Conservation (phyloP, 2,888 invertebrate genomes). For the Zelleria hepariella region DNA sequence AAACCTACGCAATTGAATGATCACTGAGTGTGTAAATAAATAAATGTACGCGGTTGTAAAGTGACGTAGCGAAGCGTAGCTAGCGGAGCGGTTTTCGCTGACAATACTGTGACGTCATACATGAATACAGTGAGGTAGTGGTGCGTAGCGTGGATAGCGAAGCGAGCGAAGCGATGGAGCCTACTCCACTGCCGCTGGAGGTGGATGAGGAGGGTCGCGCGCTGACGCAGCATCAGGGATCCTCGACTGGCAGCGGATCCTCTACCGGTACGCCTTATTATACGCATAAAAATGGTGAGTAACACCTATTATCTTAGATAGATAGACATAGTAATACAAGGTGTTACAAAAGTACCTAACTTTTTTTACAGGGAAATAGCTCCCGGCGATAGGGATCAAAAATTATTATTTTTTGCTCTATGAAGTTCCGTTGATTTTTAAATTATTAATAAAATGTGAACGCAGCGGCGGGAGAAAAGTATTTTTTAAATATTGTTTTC, state of each 20-base stretch:
- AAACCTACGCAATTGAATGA: neutral
- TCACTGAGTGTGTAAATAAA: neutral
- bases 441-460: too few species aligned
- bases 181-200: constrained; percentile 42
- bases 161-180: constrained; percentile 35
- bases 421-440: too few species aligned
- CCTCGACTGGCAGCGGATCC: constrained; percentile 60
- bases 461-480: too few species aligned
- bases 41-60: neutral
- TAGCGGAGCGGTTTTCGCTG: neutral
- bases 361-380: too few species aligned
- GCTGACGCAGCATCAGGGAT: constrained; percentile 36
- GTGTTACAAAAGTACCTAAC: too few species aligned
- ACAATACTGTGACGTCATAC: too few species aligned
- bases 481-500: too few species aligned
- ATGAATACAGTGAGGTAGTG: neutral
- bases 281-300: constrained; percentile 59
- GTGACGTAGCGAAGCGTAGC: neutral
- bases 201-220: constrained; percentile 53
- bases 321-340: too few species aligned
- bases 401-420: too few species aligned
- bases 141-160: neutral
- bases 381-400: too few species aligned
- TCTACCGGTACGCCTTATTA: constrained; percentile 61
- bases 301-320: too few species aligned